phyloP scores from a whole-genome alignment of 2,113 vertebrate genomes.

The Oenanthe melanoleuca region DNA sequence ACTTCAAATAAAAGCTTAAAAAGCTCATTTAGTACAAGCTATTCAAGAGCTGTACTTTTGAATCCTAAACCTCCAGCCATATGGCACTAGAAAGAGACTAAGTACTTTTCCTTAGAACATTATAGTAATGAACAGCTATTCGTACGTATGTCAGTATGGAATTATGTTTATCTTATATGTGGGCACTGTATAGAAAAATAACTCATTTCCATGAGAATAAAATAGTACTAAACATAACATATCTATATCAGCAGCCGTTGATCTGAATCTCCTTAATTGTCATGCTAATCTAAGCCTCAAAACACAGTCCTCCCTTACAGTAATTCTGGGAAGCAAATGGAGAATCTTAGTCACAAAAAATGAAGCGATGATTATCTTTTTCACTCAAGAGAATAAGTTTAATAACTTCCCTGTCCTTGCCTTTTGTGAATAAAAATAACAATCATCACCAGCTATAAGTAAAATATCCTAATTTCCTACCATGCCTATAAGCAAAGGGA shows the following conservation, averaged over 20 bases:
- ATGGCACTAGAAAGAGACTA: background rate
- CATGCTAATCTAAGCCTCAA: constrained; percentile 41
- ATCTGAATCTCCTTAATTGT: constrained; percentile 59
- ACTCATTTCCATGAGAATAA: constrained; percentile 56
- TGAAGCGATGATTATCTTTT: constrained; percentile 49
- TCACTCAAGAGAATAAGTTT: constrained; percentile 51
- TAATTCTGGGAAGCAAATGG: constrained; percentile 41
- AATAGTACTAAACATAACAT: constrained; percentile 28
- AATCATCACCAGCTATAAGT: constrained; percentile 20
- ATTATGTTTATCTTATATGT: constrained; percentile 54
- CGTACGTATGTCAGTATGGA: background rate
- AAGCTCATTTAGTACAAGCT: constrained; percentile 39
- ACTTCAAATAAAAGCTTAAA: constrained; percentile 30
- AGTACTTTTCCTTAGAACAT: background rate
- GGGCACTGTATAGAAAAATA: constrained; percentile 40
- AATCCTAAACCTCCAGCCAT: constrained; percentile 19
- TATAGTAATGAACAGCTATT: constrained; percentile 46
- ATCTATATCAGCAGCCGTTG: constrained; percentile 46
- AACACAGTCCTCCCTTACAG: constrained; percentile 10
- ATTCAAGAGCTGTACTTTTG: constrained; percentile 2
- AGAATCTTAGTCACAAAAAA: constrained; percentile 23
- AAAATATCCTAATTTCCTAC: constrained; percentile 52
- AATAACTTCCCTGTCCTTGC: constrained; percentile 11
- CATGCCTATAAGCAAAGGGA: constrained; percentile 24
- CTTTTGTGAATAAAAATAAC: constrained; percentile 48